A percentile compares a stretch with the other conserved stretches of the same genome.
Evolutionary conservation across 2,888 invertebrate genomes (phyloP).

Genomic region (Dasysyrphus albostriatus): DNA sequence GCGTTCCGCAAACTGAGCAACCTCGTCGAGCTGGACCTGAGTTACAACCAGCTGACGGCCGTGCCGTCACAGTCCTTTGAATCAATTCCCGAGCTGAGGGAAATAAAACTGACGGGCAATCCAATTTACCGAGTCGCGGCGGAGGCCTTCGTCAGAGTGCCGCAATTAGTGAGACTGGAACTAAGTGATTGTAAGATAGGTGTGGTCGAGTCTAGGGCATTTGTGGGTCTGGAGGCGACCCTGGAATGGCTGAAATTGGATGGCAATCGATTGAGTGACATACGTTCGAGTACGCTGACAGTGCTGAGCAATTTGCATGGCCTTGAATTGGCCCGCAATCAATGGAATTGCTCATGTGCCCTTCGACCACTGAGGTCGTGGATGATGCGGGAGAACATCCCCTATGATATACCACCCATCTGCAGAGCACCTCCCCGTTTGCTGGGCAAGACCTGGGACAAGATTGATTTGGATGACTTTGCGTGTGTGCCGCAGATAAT

Average conservation of each 20-base stretch:
- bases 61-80: constrained; percentile 91
- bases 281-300: constrained; percentile 88
- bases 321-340: constrained; percentile 90
- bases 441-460: constrained; percentile 89
- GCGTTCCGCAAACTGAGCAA: constrained; percentile 92
- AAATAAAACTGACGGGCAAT: constrained; percentile 90
- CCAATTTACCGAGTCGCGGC: constrained; percentile 89
- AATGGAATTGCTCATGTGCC: constrained; percentile 93
- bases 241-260: constrained; percentile 91
- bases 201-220: constrained; percentile 88
- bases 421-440: constrained; percentile 89
- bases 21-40: constrained; percentile 92
- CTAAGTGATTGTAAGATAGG: constrained; percentile 89
- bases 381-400: constrained; percentile 92
- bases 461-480: constrained; percentile 91
- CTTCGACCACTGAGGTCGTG: constrained; percentile 90
- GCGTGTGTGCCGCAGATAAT: constrained; percentile 90
- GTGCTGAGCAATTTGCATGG: constrained; percentile 89
- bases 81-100: constrained; percentile 89
- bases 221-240: constrained; percentile 89
- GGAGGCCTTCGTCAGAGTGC: constrained; percentile 88
- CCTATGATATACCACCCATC: constrained; percentile 88
- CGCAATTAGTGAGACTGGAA: constrained; percentile 89
- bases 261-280: constrained; percentile 88
- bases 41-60: constrained; percentile 88